Evolutionary conservation across 2,888 invertebrate species (phyloP), one percentile per base, ranked within the genome.

Genomic region (Mesorhabditis spiculigera): DNA sequence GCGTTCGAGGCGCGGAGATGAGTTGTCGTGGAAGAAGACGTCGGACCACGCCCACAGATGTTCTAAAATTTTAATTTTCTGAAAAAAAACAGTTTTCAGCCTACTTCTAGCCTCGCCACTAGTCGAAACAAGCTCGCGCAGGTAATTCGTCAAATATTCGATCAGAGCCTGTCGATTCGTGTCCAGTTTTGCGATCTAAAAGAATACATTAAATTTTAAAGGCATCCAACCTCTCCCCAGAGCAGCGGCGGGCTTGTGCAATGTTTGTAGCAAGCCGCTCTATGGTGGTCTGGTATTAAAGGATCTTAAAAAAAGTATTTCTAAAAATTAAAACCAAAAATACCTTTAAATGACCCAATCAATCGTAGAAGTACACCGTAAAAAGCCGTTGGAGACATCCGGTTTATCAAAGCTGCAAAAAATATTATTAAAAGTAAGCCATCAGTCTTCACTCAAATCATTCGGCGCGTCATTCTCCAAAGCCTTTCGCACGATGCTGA

Each of bases 291-390:
- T 4, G 75, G 75, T 44, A 75, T 70, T 13, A 75, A 42, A 6
- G 75, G 73, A 28, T 70, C 73, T 73, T 73, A 43, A 71, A 42
- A n/a, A 67, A 4, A 58, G 45, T 4, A 65, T 10, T 28, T 50
- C 13, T n/a, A 50, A 8, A 43, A 58, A 58, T 13, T 5, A 67
- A 62, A 5, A 41, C 6, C n/a, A 50, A n/a, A n/a, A 50, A 50
- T 50, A 50, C 69, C 75, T 62, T 74, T 76, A 8, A 80, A 70
- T 1, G 80, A 75, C 63, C 78, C 80, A 5, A 80, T 58, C 4
- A 80, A 65, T 58, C 78, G 72, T 8, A 78, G 68, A n/a, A 80
- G 68, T 5, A 77, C 73, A 68, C 75, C 75, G 68, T 80, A 80
- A 1, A 80, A 45, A 69, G 70, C 72, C 61, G 72, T 74, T 5